Conservation (phyloP, 2,113 vertebrate species). For the Trochalopteron elliotii region DNA sequence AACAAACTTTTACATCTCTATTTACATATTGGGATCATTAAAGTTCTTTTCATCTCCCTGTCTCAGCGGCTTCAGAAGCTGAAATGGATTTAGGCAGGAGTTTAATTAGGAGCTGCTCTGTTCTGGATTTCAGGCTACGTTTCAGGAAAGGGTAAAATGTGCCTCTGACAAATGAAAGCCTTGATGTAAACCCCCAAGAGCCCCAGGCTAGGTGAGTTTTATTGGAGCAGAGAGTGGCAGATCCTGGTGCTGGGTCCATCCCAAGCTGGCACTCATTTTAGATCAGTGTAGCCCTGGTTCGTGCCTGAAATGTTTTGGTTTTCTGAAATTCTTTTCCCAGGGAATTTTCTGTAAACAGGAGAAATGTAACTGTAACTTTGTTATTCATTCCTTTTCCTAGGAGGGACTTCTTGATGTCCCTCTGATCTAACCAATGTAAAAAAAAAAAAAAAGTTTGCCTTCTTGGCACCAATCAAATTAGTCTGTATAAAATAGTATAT, state of each 20-base stretch:
- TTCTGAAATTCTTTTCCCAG: too few relatives aligned
- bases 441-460: too few relatives aligned
- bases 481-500: too few relatives aligned
- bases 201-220: not conserved
- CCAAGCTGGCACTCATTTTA: not conserved
- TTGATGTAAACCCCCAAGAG: not conserved
- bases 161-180: not conserved
- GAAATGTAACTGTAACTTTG: too few relatives aligned
- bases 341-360: too few relatives aligned
- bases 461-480: too few relatives aligned
- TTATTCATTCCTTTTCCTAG: too few relatives aligned
- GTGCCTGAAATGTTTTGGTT: too few relatives aligned
- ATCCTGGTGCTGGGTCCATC: not conserved
- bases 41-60: not conserved
- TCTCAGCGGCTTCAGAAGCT: not conserved
- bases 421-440: too few relatives aligned
- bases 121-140: not conserved
- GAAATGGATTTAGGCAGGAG: not conserved
- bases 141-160: not conserved
- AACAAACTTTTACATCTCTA: conserved; percentile 6
- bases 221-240: not conserved
- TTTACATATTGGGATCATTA: not conserved
- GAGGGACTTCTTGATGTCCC: too few relatives aligned
- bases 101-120: conserved; percentile 4
- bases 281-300: too few relatives aligned